Evolutionary conservation across 35 echinoderm and acorn worm species (phyloP), one percentile per base, ranked within the genome.

Genomic region (Chiridota heheva): DNA sequence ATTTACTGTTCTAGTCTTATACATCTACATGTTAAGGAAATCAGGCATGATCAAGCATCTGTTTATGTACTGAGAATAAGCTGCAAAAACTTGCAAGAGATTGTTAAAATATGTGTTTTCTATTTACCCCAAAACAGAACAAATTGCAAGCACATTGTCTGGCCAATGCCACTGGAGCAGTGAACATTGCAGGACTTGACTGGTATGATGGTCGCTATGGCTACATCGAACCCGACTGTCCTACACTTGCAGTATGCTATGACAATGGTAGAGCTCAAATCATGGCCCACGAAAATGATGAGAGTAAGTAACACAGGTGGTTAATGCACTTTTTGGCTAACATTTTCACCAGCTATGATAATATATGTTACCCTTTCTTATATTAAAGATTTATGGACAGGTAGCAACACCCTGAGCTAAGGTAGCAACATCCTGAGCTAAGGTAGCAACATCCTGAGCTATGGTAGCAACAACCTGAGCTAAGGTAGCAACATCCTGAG

Each of bases 221-320:
- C 29, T 88, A 86, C 30, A 76, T 97, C 8, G 94, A 90, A 77
- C 94, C 94, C 22, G 82, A 75, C 35, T 97, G 94, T 42, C 94
- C 94, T 6, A 88, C 89, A 18, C 66, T 97, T 31, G 94, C 94
- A 7, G 80, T 97, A 31, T 97, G 94, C 81, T 97, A 82, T 60
- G 94, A 97, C 47, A 97, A 97, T 53, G 94, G 94, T 45, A 42
- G 94, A 76, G 94, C 94, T 35, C 94, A 97, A 51, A 91, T 97
- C 34, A 97, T 97, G 94, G 88, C 51, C 32, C 78, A 91, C 55
- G 94, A 97, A 76, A 87, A 83, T 15, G 94, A 97, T 76, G 94
- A 97, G 34, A 97, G 93, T 96, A 87, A 91, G 93, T 83, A 28
- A 36, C 39, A 38, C n/a, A n/a, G n/a, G n/a, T n/a, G n/a, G n/a